Percentiles rank a stretch among this genome's conserved stretches.
Evolutionary conservation across 2,888 invertebrate species (phyloP).

Genomic region (Ormyrus rosae): DNA sequence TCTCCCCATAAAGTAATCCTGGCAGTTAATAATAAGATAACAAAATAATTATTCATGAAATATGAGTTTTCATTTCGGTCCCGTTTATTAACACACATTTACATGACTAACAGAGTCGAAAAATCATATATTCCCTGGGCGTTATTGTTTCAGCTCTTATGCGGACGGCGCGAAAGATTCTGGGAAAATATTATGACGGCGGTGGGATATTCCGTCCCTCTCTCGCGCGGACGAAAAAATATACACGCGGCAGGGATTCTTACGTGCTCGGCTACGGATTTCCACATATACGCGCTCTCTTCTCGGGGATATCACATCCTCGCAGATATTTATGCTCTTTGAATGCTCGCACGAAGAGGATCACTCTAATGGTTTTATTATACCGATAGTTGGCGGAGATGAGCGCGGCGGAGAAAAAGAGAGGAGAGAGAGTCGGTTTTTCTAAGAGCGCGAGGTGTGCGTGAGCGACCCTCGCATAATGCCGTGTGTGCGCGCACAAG

Average conservation of each 20-base stretch:
- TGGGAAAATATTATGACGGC: conserved; percentile 35
- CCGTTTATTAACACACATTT: background rate
- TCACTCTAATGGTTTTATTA: conserved; percentile 76
- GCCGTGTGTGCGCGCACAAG: background rate
- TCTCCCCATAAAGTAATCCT: no score
- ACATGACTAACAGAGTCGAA: background rate
- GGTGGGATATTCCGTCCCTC: conserved; percentile 4
- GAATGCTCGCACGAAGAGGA: conserved; percentile 74
- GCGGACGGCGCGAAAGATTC: conserved; percentile 2
- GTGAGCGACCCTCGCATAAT: background rate
- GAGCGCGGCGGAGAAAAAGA: conserved; percentile 39
- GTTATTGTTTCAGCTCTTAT: conserved; percentile 22
- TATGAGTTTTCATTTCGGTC: no score
- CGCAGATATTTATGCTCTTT: conserved; percentile 74
- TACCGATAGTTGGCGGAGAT: conserved; percentile 67
- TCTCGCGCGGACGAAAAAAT: background rate
- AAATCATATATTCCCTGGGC: background rate
- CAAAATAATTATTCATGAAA: no score
- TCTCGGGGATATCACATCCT: conserved; percentile 47
- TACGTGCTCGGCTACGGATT: conserved; percentile 23
- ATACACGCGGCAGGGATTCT: conserved; percentile 18
- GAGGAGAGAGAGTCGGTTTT: background rate
- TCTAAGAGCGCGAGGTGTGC: background rate
- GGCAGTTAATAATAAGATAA: no score
- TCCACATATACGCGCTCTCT: conserved; percentile 9